A percentile compares a stretch with the other conserved stretches of the same genome.
phyloP scores from a whole-genome alignment of 2,797 vertebrate genomes.

The Eospalax fontanierii region DNA sequence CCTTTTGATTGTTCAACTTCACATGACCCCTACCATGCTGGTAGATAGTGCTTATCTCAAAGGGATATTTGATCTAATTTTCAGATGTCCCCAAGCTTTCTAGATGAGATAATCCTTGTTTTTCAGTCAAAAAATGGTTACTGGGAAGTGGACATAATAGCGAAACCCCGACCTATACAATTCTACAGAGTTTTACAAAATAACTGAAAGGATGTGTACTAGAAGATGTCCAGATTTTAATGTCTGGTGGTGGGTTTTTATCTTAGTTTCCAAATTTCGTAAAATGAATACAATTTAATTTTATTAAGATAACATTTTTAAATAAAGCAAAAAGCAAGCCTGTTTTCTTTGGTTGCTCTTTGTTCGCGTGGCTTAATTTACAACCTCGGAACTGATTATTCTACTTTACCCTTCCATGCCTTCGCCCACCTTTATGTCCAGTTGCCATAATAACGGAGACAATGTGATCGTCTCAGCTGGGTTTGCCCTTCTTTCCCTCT shows the following conservation, averaged over 20 bases:
- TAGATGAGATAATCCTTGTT: not conserved
- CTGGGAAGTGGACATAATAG: not conserved
- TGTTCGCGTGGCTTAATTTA: not conserved
- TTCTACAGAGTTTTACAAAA: not conserved
- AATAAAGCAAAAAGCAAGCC: not conserved
- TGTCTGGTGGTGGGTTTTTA: constrained; percentile 27
- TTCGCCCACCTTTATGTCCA: not conserved
- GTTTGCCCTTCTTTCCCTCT: not conserved
- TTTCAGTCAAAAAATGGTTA: not conserved
- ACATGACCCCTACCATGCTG: not conserved
- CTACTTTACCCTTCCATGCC: not conserved
- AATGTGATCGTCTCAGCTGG: no score
- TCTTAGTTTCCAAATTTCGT: constrained; percentile 46
- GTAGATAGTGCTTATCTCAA: not conserved
- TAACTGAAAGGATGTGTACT: not conserved
- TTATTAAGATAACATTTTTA: constrained; percentile 36
- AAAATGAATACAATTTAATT: constrained; percentile 25
- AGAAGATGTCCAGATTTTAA: not conserved
- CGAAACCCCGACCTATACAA: not conserved
- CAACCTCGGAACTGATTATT: not conserved
- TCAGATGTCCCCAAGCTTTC: not conserved
- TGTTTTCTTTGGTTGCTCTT: not conserved
- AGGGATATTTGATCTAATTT: not conserved
- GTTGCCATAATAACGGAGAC: not conserved
- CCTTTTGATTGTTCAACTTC: not conserved